These are phyloP conservation scores for Promerops cafer DNA, from an alignment of 2,113 vertebrate species.

Conservation along the genomic window DNA sequence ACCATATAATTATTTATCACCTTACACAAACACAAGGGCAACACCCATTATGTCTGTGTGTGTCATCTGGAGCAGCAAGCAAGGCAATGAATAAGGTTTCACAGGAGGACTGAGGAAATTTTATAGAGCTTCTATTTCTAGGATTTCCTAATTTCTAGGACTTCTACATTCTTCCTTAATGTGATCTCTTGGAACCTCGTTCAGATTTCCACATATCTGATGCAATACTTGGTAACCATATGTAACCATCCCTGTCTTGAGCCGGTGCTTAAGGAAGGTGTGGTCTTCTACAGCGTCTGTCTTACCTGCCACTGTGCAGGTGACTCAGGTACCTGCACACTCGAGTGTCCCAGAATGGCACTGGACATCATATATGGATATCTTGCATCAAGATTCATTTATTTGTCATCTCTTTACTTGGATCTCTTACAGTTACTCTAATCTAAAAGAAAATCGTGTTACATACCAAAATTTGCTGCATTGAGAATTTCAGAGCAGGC, in stretches of 20 bases:
- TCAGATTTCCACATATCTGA: not conserved
- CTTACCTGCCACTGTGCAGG: not conserved
- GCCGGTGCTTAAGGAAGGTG: not conserved
- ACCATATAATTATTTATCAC: not conserved
- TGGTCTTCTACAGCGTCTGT: not conserved
- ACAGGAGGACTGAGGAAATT: not conserved
- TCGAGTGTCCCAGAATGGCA: not conserved
- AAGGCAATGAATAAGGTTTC: not conserved
- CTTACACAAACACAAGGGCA: not conserved
- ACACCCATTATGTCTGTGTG: not conserved
- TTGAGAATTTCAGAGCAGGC: not conserved
- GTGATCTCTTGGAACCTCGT: not conserved
- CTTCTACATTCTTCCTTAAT: not conserved
- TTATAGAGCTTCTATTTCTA: not conserved
- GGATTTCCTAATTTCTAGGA: not conserved
- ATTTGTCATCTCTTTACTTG: not conserved
- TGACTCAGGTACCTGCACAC: not conserved
- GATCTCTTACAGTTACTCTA: not conserved
- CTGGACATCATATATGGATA: not conserved
- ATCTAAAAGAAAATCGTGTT: not conserved
- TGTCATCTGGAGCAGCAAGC: not conserved
- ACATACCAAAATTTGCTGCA: not conserved
- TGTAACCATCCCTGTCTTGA: not conserved
- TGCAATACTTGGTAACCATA: not conserved
- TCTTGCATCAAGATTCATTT: not conserved